Evolutionary conservation across 2,113 vertebrate genomes (phyloP), one percentile per base, ranked within the genome.

Genomic region (Galemys pyrenaicus): DNA sequence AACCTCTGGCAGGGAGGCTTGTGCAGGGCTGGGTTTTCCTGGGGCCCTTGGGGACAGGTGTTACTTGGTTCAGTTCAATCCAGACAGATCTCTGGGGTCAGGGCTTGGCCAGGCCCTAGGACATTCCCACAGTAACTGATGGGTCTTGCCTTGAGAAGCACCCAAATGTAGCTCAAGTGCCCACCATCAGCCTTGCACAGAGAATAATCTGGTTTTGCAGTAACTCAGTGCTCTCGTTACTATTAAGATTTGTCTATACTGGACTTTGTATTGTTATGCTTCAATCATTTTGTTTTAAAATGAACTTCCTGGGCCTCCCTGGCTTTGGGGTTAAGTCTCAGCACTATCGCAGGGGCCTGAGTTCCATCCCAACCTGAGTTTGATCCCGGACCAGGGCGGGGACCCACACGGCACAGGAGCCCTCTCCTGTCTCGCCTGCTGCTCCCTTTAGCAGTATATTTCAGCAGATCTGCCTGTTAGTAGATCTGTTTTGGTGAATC

Each of bases 221-320:
- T 16, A 28, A 54, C 7, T 39, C 60, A 3, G 46, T 16, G 54
- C 12, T 54, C 9, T 8, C 58, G 24, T n/a, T 32, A 12, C 54
- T 12, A 17, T 37, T 19, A 9, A 67, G n/a, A 35, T 35, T 58
- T 58, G 19, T 74, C 86, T 87, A 60, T 79, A 44, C 20, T 56
- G 30, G 60, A 79, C 73, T 82, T 92, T 2, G 0, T 74, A 71
- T 86, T 89, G 80, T 80, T 79, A 90, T 22, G 26, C 51, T 75
- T 65, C 39, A 46, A 49, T 70, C 54, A 58, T 37, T 88, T 78
- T 90, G 32, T 64, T 80, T 81, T 30, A 11, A 78, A 49, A 79
- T 67, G 49, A 58, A 78, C 56, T 70, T 68, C 26, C 49, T 37
- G 60, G 60, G 13, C 49, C 16, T 51, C 49, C 49, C 15, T 17